A percentile compares a stretch with the other conserved stretches of the same genome.
Evolutionary conservation across 2,888 invertebrate species (phyloP).

Genomic region (Mechanitis mazaeus): DNA sequence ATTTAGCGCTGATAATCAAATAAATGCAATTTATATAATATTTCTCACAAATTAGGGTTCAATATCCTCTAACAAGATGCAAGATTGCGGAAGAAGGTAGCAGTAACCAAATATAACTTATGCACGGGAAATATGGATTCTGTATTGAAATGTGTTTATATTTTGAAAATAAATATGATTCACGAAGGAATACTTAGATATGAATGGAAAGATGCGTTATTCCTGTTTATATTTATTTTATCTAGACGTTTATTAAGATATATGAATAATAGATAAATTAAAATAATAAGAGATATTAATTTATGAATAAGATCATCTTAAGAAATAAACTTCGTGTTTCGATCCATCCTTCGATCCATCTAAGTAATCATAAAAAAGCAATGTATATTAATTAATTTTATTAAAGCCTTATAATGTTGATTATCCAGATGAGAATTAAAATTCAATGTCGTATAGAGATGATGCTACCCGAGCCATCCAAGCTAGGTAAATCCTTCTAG

Average conservation of each 20-base stretch:
- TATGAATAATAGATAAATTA: too few relatives aligned
- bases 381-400: too few relatives aligned
- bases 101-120: conserved; percentile 29
- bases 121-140: conserved; percentile 21
- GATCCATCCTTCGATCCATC: too few relatives aligned
- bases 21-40: conserved; percentile 14
- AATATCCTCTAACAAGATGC: conserved; percentile 13
- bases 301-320: too few relatives aligned
- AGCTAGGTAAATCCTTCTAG: conserved; percentile 16
- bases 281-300: too few relatives aligned
- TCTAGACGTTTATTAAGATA: too few relatives aligned
- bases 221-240: too few relatives aligned
- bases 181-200: conserved; percentile 6
- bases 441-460: conserved; percentile 2
- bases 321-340: too few relatives aligned
- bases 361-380: too few relatives aligned
- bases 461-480: conserved; percentile 14
- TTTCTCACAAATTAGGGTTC: conserved; percentile 8
- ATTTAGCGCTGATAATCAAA: conserved; percentile 7
- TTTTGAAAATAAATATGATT: conserved; percentile 24
- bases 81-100: conserved; percentile 29
- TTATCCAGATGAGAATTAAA: conserved; percentile 8
- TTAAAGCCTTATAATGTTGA: neutral
- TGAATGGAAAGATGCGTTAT: too few relatives aligned
- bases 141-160: conserved; percentile 16